Conservation (phyloP, 2,888 invertebrate species). For the Augochlorella aurata region DNA sequence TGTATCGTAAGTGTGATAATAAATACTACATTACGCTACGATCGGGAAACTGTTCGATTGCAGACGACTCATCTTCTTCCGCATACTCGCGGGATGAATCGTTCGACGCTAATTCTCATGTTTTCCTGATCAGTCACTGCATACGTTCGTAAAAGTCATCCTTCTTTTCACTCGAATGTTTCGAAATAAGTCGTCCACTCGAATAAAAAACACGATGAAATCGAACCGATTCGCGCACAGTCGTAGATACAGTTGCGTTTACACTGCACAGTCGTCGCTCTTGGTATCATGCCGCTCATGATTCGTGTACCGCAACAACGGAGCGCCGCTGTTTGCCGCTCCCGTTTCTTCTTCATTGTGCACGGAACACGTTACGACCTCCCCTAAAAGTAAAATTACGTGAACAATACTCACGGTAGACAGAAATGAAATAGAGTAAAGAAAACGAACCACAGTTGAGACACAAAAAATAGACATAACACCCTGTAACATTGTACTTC, state of each 20-base stretch:
- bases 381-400: slow-evolving; percentile 65
- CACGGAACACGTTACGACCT: slow-evolving; percentile 71
- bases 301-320: slow-evolving; percentile 78
- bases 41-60: slow-evolving; percentile 4
- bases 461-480: neutral
- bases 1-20: slow-evolving; percentile 22
- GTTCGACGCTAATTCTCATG: neutral
- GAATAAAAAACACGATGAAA: neutral
- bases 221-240: neutral
- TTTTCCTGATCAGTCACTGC: neutral
- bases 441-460: neutral
- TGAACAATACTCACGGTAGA: neutral
- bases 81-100: neutral
- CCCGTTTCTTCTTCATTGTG: slow-evolving; percentile 76
- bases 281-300: slow-evolving; percentile 76
- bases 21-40: slow-evolving; percentile 23
- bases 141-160: neutral
- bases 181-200: neutral
- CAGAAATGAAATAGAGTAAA: neutral
- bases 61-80: neutral
- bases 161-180: neutral
- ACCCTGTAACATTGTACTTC: no score
- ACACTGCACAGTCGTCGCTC: slow-evolving; percentile 66
- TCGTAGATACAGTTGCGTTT: slow-evolving; percentile 5
- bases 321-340: slow-evolving; percentile 73